Percentiles rank a stretch among this genome's conserved stretches.
phyloP scores from a whole-genome alignment of 2,113 vertebrate genomes.

The Panurus biarmicus region DNA sequence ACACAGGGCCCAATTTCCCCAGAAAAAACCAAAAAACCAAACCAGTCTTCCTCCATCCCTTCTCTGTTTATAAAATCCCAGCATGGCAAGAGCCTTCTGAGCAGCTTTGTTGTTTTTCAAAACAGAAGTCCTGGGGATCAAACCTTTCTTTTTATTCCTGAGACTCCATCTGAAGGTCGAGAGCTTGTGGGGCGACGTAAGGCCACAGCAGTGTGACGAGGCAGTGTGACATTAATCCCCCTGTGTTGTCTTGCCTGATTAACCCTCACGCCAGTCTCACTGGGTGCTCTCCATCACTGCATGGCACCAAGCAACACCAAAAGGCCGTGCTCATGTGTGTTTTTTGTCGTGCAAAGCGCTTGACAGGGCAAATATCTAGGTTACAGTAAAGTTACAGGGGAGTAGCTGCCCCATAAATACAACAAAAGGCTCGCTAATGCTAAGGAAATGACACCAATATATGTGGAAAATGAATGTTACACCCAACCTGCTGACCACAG shows the following conservation, averaged over 20 bases:
- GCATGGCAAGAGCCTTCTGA: background rate
- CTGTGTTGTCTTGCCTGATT: conserved; percentile 61
- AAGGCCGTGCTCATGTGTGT: background rate
- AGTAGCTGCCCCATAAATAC: background rate
- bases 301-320: conserved; percentile 15
- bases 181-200: conserved; percentile 47
- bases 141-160: conserved; percentile 76
- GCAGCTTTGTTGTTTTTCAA: conserved; percentile 30
- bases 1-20: background rate
- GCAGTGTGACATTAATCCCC: conserved; percentile 44
- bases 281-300: conserved; percentile 33
- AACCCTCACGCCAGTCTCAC: conserved; percentile 41
- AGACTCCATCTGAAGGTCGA: conserved; percentile 63
- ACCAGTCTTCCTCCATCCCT: background rate
- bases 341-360: background rate
- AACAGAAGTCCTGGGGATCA: conserved; percentile 25
- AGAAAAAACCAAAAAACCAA: background rate
- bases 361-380: conserved; percentile 12
- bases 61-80: background rate
- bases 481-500: background rate
- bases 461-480: background rate
- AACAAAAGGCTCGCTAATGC: accelerated
- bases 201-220: conserved; percentile 15
- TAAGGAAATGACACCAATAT: background rate
- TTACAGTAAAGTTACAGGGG: background rate